Evolutionary conservation across 2,888 invertebrate species (phyloP), one percentile per base, ranked within the genome.

Genomic region (Smittia aterrima): DNA sequence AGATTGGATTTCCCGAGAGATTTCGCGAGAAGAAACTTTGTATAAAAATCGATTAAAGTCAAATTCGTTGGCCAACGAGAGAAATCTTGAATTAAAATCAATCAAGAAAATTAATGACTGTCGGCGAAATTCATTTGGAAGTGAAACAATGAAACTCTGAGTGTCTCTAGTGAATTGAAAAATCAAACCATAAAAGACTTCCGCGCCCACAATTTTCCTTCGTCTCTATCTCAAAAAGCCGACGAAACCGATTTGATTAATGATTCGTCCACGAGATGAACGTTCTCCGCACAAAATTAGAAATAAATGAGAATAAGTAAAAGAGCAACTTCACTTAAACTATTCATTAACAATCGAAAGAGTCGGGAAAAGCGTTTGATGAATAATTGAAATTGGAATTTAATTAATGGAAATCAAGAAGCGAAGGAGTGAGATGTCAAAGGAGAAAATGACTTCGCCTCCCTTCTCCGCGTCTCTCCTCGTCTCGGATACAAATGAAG

Each of bases 401-500:
- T 67, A 67, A 67, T 67, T 67, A 67, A 67, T 67, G 67, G 22
- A 67, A 47, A 24, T 67, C 25, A 32, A 27, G 38, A 18, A 4
- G 38, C 1, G 2, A 38, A 66, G 18, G 38, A 18, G 66, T 32
- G 20, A 32, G 20, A 38, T 20, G 67, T 41, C 41, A 67, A 40
- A 47, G 16, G 47, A 47, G 16, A 47, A 47, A 9, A 47, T 11
- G 47, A n/a, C 11, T 47, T 16, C 47, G 11, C 47, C n/a, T n/a
- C n/a, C n/a, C n/a, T n/a, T n/a, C n/a, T n/a, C 47, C 47, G 38
- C 67, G 18, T 3, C 11, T 58, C 20, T 40, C 16, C 64, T 66
- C n/a, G 22, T 66, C 22, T 67, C 40, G 20, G 67, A 67, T 38
- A 67, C 67, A 47, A 67, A 67, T 67, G 67, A 67, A 67, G 67